Base-by-base conservation (phyloP, 2,888 invertebrate genomes). In the Epiblema foenella region DNA sequence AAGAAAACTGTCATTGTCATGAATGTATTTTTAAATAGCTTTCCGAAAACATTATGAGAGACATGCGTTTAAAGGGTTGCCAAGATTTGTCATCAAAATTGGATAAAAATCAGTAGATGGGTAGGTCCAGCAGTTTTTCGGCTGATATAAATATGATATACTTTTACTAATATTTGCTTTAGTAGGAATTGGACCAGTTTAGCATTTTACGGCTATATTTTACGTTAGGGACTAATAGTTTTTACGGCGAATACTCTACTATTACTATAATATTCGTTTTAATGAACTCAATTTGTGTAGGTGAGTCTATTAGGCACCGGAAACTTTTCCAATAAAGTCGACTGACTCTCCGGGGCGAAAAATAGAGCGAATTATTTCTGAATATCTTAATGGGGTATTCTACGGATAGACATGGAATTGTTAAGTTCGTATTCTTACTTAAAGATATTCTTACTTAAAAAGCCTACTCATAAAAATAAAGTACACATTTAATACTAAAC, bases 201-300 rank as follows among this genome's bases (percentile, higher is more conserved):
- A 24, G 4, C 24, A 24, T 24, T 24, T 24, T 24, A 24, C n/a
- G n/a, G n/a, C n/a, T n/a, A n/a, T n/a, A 24, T 24, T 3, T 3
- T 24, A 33, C 33, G 2, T 29, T 8, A 5, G 33, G 9, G 7
- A 33, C 5, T 33, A 5, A 5, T 33, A 33, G 46, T 71, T 72
- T 69, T 49, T 69, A 74, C 58, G 67, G 39, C 59, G 69, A 39
- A 73, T 63, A 73, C 76, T 73, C 73, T 76, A 79, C 82, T 81
- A 24, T n/a, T 24, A 24, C 1, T 24, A 83, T 86, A 83, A 82
- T 86, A 83, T 86, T 85, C 86, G 86, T 89, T 89, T 88, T 88
- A 88, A 90, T 88, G 83, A 87, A 87, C 83, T 86, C 82, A 85
- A 86, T 87, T 87, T 84, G 83, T 83, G 83, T 84, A 83, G n/a